Evolutionary conservation across 2,888 invertebrate genomes (phyloP).

Genomic region (Epinotia nisella): DNA sequence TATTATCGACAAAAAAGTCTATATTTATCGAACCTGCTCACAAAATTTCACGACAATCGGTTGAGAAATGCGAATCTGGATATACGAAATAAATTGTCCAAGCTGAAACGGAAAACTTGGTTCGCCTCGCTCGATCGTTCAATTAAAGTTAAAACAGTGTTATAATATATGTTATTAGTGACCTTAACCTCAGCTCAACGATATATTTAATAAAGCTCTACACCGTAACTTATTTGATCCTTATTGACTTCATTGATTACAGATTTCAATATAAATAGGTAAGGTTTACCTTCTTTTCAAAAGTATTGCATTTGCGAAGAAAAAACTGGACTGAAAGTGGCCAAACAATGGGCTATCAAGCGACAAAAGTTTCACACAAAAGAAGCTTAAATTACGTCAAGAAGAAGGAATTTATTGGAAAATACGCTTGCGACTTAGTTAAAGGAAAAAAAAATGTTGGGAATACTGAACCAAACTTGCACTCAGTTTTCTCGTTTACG

Average conservation of each 20-base stretch:
- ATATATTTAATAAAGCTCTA: no score
- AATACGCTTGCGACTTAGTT: neutral
- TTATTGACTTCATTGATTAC: neutral
- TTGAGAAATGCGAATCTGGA: no score
- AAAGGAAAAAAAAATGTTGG: slow-evolving; percentile 14
- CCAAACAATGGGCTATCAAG: slow-evolving; percentile 32
- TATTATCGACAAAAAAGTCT: no score
- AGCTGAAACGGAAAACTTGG: no score
- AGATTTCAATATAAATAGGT: neutral
- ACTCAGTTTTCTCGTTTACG: neutral
- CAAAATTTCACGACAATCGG: no score
- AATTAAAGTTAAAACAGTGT: no score
- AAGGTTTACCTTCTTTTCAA: slow-evolving; percentile 1
- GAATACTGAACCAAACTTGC: slow-evolving; percentile 8
- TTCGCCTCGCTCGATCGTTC: no score
- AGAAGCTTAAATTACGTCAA: slow-evolving; percentile 33
- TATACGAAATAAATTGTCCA: no score
- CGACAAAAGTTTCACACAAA: slow-evolving; percentile 29
- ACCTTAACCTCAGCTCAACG: no score
- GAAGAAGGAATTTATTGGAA: slow-evolving; percentile 27
- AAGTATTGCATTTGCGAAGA: slow-evolving; percentile 10
- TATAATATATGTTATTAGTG: no score
- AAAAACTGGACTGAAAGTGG: slow-evolving; percentile 25
- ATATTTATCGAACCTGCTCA: no score
- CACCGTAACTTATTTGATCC: neutral